Base-by-base conservation (phyloP, 2,113 vertebrate species). In the Corythornis cristatus region DNA sequence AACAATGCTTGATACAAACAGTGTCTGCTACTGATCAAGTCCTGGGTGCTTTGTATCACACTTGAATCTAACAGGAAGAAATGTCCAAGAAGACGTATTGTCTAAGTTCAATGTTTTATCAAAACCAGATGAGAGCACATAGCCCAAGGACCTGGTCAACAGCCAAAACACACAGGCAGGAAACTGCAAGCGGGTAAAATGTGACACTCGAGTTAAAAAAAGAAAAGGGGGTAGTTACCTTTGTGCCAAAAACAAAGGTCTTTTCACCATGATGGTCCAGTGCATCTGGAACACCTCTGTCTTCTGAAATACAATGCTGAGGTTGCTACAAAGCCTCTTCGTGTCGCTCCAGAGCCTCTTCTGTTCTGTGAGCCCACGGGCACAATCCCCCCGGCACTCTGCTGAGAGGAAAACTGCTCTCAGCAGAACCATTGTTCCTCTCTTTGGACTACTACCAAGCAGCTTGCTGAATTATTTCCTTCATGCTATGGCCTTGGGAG, bases 161-260 rank as follows among this genome's bases (percentile, higher is more conserved):
- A 95, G 95, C 95, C 96, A 97, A 97, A 93, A 93, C 61, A 96
- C 2, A 97, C 93, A 96, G 91, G 94, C 88, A 96, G 95, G 95
- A 96, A 96, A 95, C 93, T 96, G 93, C 86, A 90, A 90, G 78
- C 4, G 91, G 92, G 95, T 96, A 97, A 94, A 97, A 96, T 90
- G 86, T 88, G 90, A 96, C 91, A 93, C 89, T 93, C 77, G 43
- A 72, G 78, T 54, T 70, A 57, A 73, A 86, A 66, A 81, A 88
- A 18, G 11, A 48, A 50, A 48, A 48, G 11, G 6, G 50, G 61
- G 46, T 45, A 70, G 29, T 62, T 86, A 23, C 80, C 80, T 72
- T 56, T 71, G 68, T 81, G 84, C 88, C 92, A 93, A 65, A 84
- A 84, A 12, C 64, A 77, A 68, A 68, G 45, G 31, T 31, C 71